Evolutionary conservation across 2,888 invertebrate genomes (phyloP), one percentile per base, ranked within the genome.

Genomic region (Odiellus spinosus): DNA sequence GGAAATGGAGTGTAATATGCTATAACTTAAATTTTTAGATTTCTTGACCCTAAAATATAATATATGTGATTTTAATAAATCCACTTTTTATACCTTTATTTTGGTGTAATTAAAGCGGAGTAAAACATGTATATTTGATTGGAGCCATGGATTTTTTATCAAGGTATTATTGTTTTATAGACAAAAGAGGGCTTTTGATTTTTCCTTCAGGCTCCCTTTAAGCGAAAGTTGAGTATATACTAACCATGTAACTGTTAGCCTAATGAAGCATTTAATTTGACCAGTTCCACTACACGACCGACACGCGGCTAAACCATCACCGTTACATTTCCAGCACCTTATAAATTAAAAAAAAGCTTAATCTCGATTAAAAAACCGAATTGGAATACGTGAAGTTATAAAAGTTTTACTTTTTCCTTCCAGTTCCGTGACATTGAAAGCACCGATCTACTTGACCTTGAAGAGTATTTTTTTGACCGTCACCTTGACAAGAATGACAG

Each of bases 261-360:
- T 64, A 50, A 71, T 67, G 56, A 59, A 71, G 56, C 69, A 70
- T 47, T 66, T 67, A 17, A 71, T 62, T 45, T 67, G 66, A 10
- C 68, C 67, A 46, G 63, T 62, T 8, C 66, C 65, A 43, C 67
- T 62, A 55, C 71, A 71, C 2, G 63, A 59, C 8, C 61, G 61
- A 56, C 71, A 71, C 1, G 60, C 55, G 15, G 65, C 60, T 45
- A 65, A 62, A 15, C 70, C 70, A 52, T 66, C 65, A 4, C 67
- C 65, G 49, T 61, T 59, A 53, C 71, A 71, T 42, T 63, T 61
- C 46, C 56, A 55, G 50, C 71, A 71, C 35, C 57, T 55, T 18
- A 26, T 38, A 32, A 33, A 36, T 18, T 41, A 46, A 33, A 21
- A 6, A 17, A 34, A 33, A 8, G 17, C 5, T 20, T 19, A 14